Evolutionary conservation across 2,797 vertebrate species (phyloP).

Genomic region (Rhodeus uyekii): DNA sequence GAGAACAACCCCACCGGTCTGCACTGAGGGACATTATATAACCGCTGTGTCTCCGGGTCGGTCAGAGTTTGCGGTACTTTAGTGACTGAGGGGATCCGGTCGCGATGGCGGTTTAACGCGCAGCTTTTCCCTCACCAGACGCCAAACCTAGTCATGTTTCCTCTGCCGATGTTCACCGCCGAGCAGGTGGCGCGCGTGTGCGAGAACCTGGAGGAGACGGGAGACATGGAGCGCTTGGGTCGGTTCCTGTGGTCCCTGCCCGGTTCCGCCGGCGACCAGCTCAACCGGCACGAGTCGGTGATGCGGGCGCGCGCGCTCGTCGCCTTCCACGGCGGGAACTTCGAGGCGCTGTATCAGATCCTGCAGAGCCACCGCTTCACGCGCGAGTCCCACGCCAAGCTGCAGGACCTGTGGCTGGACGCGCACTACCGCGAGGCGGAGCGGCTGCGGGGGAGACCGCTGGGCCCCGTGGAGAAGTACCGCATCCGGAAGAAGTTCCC

Average conservation of each 20-base stretch:
- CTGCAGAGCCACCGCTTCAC: conserved; percentile 81
- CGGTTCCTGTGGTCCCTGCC: conserved; percentile 84
- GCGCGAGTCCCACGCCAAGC: conserved; percentile 80
- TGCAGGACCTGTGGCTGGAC: conserved; percentile 82
- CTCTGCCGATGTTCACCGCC: conserved; percentile 80
- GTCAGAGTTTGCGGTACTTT: background rate
- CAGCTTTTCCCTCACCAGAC: background rate
- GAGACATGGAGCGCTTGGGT: conserved; percentile 81
- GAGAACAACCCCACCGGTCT: conserved; percentile 20
- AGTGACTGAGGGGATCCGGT: background rate
- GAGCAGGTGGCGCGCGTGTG: conserved; percentile 83
- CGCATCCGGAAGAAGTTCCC: conserved; percentile 86
- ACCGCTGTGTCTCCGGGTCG: background rate
- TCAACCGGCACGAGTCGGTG: conserved; percentile 81
- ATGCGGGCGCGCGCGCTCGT: conserved; percentile 81
- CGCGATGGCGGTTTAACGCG: conserved; percentile 19
- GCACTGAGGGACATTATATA: background rate
- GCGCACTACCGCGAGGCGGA: conserved; percentile 84
- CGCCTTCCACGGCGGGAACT: conserved; percentile 81
- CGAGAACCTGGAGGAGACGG: conserved; percentile 83
- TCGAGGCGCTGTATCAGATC: conserved; percentile 81
- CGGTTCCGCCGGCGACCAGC: conserved; percentile 73
- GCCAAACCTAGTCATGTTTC: conserved; percentile 74
- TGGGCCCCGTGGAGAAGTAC: conserved; percentile 84
- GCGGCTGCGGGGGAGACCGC: conserved; percentile 76